These are phyloP conservation scores for Sparus aurata DNA, from an alignment of 2,797 vertebrate species.

Conservation along the genomic window DNA sequence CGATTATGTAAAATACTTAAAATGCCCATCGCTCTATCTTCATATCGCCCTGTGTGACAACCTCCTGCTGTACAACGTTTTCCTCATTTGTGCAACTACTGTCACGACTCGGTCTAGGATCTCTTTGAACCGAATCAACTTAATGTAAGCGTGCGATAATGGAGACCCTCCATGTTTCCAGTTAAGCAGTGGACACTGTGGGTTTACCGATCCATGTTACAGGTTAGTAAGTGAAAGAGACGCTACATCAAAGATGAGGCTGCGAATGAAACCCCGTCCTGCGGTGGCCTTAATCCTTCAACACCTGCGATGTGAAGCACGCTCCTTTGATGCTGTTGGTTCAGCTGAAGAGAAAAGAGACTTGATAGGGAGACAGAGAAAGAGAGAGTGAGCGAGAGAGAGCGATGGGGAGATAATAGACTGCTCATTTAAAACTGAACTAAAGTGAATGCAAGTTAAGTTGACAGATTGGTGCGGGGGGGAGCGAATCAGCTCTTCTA, in stretches of 20 bases:
- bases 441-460: constrained; percentile 55
- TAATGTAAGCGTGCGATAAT: constrained; percentile 22
- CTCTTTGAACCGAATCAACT: constrained; percentile 20
- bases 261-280: constrained; percentile 76
- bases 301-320: constrained; percentile 85
- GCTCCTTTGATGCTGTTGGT: constrained; percentile 81
- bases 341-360: constrained; percentile 69
- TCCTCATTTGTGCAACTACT: constrained; percentile 6
- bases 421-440: constrained; percentile 54
- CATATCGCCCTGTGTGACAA: not conserved
- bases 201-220: constrained; percentile 41
- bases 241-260: constrained; percentile 78
- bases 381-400: constrained; percentile 36
- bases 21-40: not conserved
- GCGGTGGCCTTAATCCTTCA: constrained; percentile 86
- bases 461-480: constrained; percentile 25
- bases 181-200: constrained; percentile 19
- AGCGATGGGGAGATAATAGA: constrained; percentile 37
- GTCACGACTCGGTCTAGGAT: constrained; percentile 19
- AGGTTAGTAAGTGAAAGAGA: constrained; percentile 68
- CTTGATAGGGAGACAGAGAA: constrained; percentile 50
- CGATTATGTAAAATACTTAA: no score
- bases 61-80: not conserved
- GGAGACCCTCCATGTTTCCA: constrained; percentile 39
- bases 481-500: constrained; percentile 30